phyloP scores from a whole-genome alignment of 2,888 invertebrate genomes.

The Drosophila pegasa region DNA sequence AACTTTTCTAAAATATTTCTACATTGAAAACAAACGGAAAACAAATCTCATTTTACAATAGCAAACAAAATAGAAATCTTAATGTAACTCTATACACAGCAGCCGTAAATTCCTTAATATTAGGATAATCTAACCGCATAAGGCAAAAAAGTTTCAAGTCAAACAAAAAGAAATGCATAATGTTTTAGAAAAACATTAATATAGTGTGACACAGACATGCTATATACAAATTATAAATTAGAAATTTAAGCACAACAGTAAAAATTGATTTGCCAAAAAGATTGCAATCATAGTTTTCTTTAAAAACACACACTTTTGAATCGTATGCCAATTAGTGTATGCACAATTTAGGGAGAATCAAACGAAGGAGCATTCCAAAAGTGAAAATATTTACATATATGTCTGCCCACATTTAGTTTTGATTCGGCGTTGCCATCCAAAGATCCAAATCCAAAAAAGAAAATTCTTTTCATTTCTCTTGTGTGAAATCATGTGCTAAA shows the following conservation, averaged over 20 bases:
- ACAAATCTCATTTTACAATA: constrained; percentile 52
- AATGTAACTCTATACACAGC: constrained; percentile 32
- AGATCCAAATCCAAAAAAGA: constrained; percentile 59
- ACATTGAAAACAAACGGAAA: constrained; percentile 40
- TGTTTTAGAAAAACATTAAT: constrained; percentile 27
- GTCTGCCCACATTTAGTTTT: constrained; percentile 39
- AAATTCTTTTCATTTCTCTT: constrained; percentile 49
- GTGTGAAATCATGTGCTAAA: constrained; percentile 60
- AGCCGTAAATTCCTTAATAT: constrained; percentile 45
- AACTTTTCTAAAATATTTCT: constrained; percentile 72
- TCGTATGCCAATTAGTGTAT: constrained; percentile 10
- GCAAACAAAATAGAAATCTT: constrained; percentile 12
- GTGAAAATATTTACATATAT: constrained; percentile 51
- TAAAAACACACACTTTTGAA: constrained; percentile 24
- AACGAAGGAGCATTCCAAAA: constrained; percentile 63
- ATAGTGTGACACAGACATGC: constrained; percentile 28
- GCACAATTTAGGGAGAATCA: constrained; percentile 25
- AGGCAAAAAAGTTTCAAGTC: constrained; percentile 57
- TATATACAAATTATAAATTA: constrained; percentile 43
- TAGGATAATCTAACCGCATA: constrained; percentile 50
- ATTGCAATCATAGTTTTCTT: constrained; percentile 42
- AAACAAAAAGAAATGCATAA: constrained; percentile 15
- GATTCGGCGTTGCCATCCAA: constrained; percentile 63
- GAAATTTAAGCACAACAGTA: constrained; percentile 57
- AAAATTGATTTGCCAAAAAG: constrained; percentile 63